A percentile compares a stretch with the other conserved stretches of the same genome.
phyloP scores from a whole-genome alignment of 2,113 vertebrate genomes.

The Amia ocellicauda region DNA sequence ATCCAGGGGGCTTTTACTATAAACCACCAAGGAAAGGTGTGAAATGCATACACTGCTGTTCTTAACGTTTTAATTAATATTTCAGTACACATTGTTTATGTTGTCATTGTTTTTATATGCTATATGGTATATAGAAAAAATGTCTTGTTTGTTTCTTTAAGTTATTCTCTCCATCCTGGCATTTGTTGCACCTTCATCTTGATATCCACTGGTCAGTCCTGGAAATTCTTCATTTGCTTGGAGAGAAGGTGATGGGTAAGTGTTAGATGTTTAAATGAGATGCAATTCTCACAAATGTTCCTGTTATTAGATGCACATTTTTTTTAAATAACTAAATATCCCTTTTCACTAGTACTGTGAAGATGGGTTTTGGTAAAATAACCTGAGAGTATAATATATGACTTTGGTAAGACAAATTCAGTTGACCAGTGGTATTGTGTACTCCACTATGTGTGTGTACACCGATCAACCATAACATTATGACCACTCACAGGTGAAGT shows the following conservation, averaged over 20 bases:
- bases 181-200: slow-evolving; percentile 88
- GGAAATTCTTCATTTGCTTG: slow-evolving; percentile 83
- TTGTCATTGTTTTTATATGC: neutral
- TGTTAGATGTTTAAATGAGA: slow-evolving; percentile 9
- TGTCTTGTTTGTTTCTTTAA: slow-evolving; percentile 48
- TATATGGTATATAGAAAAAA: neutral
- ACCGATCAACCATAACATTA: too few relatives aligned
- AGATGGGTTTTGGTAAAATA: too few relatives aligned
- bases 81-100: neutral
- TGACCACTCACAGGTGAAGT: too few relatives aligned
- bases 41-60: slow-evolving; percentile 2
- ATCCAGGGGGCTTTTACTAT: slow-evolving; percentile 75
- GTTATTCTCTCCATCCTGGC: slow-evolving; percentile 91
- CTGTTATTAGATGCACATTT: too few relatives aligned
- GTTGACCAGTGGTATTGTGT: too few relatives aligned
- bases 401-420: too few relatives aligned
- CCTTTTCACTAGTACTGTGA: too few relatives aligned
- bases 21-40: slow-evolving; percentile 82
- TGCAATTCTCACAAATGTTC: neutral
- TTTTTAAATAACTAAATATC: too few relatives aligned
- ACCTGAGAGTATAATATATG: too few relatives aligned
- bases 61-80: neutral
- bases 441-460: too few relatives aligned
- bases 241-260: slow-evolving; percentile 82
- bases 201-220: slow-evolving; percentile 88